Evolutionary conservation across 2,113 vertebrate species (phyloP).

Genomic region (Campylorhamphus procurvoides): DNA sequence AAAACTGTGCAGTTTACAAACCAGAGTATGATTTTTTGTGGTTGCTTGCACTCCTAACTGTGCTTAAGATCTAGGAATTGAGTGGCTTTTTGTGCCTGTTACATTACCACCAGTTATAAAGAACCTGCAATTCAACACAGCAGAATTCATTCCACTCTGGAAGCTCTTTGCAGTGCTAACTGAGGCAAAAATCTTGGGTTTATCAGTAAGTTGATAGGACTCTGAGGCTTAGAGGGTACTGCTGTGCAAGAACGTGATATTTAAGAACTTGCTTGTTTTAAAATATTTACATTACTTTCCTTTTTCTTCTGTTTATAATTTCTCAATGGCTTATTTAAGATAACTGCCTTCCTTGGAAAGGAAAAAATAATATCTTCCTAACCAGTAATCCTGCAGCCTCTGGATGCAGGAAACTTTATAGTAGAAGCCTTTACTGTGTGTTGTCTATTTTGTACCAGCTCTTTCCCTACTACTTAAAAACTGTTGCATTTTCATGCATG

Average conservation of each 20-base stretch:
- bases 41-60: not conserved
- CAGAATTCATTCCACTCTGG: not conserved
- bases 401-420: not conserved
- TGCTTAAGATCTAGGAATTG: not conserved
- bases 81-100: constrained; percentile 22
- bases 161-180: not conserved
- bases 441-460: not conserved
- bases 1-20: constrained; percentile 35
- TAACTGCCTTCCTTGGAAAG: not conserved
- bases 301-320: constrained; percentile 13
- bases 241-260: not conserved
- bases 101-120: not conserved
- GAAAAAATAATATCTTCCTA: not conserved
- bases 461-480: not conserved
- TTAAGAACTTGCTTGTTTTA: not conserved
- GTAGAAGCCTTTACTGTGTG: not conserved
- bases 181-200: not conserved
- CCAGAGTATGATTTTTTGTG: not conserved
- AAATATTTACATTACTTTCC: not conserved
- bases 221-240: not conserved
- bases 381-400: not conserved
- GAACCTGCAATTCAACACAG: not conserved
- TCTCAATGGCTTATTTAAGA: not conserved
- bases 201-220: not conserved
- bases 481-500: not conserved